These are phyloP conservation scores for Pangasius mekongensis DNA, from an alignment of 2,797 vertebrate species.

Conservation along the genomic window DNA sequence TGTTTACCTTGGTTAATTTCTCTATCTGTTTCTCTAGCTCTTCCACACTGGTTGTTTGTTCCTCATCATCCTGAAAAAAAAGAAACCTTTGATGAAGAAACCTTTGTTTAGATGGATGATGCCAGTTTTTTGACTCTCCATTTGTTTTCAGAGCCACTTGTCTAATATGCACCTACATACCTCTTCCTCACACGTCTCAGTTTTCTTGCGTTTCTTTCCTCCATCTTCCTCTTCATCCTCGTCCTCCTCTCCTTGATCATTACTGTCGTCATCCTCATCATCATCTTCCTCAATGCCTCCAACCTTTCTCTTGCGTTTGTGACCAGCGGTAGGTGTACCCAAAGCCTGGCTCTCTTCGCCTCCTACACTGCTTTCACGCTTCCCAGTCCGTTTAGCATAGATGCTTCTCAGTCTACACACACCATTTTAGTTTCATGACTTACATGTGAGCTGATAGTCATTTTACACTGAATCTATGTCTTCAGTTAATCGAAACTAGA, in stretches of 20 bases:
- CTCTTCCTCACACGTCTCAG: slow-evolving; percentile 88
- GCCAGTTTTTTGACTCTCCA: neutral
- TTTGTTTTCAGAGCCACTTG: neutral
- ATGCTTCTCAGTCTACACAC: slow-evolving; percentile 83
- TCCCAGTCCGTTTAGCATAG: slow-evolving; percentile 87
- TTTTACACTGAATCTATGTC: neutral
- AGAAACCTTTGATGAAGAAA: neutral
- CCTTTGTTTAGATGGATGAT: neutral
- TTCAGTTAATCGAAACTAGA: neutral
- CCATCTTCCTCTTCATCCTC: slow-evolving; percentile 85
- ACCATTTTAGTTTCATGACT: neutral
- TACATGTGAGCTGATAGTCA: neutral
- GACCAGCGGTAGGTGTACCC: slow-evolving; percentile 73
- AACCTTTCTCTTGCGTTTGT: slow-evolving; percentile 85
- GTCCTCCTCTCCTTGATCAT: slow-evolving; percentile 89
- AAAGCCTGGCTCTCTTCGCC: slow-evolving; percentile 79
- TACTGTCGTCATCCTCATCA: slow-evolving; percentile 88
- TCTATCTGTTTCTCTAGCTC: slow-evolving; percentile 95
- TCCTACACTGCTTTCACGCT: slow-evolving; percentile 75
- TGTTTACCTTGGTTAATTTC: slow-evolving; percentile 87
- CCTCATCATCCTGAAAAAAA: slow-evolving; percentile 84
- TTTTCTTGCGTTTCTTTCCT: slow-evolving; percentile 86
- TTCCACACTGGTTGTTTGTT: slow-evolving; percentile 85
- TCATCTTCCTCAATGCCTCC: slow-evolving; percentile 89
- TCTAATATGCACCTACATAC: slow-evolving; percentile 65